These are phyloP conservation scores for Antigone vipio DNA, from an alignment of 2,113 vertebrate genomes.

Conservation along the genomic window DNA sequence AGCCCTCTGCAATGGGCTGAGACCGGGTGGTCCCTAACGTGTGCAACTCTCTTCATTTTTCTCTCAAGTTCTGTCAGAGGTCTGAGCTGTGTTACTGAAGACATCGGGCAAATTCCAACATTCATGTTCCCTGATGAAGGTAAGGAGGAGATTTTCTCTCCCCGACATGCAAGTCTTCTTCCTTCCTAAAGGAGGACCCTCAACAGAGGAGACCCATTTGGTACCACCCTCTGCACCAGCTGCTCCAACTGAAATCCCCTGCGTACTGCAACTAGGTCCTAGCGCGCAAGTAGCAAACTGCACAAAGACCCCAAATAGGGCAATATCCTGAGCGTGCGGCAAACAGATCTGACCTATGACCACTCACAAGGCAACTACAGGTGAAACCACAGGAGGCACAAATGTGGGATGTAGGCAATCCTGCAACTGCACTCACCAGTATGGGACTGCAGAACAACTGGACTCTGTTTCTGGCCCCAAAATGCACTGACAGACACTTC, in stretches of 20 bases:
- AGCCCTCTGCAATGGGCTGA: background rate
- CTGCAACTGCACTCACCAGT: background rate
- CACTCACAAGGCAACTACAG: background rate
- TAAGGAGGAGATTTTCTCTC: background rate
- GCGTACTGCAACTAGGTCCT: fast-evolving
- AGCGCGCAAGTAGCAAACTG: background rate
- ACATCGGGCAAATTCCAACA: background rate
- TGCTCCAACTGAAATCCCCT: fast-evolving
- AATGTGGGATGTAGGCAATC: background rate
- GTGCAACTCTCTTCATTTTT: background rate
- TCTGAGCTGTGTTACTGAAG: background rate
- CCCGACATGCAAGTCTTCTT: background rate
- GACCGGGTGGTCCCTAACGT: fast-evolving
- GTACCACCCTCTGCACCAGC: background rate
- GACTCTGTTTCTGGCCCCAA: background rate
- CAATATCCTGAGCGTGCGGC: background rate
- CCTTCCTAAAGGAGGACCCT: background rate
- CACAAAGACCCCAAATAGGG: fast-evolving
- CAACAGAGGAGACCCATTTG: background rate
- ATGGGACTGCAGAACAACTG: background rate
- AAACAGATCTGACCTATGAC: background rate
- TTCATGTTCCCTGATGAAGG: background rate
- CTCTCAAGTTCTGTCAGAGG: background rate
- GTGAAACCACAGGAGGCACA: background rate
- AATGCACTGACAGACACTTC: background rate